phyloP scores from a whole-genome alignment of 1,140 invertebrate species.

The Lysiphlebus fabarum region DNA sequence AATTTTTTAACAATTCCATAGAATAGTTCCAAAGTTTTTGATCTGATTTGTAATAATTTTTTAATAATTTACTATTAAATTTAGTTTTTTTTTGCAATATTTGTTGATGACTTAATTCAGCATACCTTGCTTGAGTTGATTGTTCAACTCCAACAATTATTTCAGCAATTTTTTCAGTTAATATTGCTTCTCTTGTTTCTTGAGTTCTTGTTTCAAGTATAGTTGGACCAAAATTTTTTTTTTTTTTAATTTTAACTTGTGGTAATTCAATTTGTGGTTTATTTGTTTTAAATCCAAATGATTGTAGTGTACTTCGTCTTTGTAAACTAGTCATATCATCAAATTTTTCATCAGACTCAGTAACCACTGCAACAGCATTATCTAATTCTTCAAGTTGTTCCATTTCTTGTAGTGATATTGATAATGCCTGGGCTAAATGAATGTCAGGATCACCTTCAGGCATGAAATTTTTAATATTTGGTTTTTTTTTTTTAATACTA shows the following conservation, averaged over 20 bases:
- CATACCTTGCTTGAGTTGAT: constrained; percentile 33
- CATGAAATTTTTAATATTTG: constrained; percentile 5
- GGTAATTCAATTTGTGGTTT: constrained; percentile 31
- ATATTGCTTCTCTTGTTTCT: constrained; percentile 49
- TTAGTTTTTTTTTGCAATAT: not conserved
- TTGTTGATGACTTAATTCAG: constrained; percentile 4
- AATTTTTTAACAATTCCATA: not conserved
- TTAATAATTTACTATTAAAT: not conserved
- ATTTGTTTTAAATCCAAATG: constrained; percentile 45
- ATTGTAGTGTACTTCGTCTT: constrained; percentile 38
- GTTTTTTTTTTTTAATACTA: constrained; percentile 6
- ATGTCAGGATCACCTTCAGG: constrained; percentile 44
- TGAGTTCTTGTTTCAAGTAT: constrained; percentile 46
- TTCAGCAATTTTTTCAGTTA: constrained; percentile 54
- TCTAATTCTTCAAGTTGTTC: constrained; percentile 43
- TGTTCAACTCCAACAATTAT: constrained; percentile 45
- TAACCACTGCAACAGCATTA: constrained; percentile 32
- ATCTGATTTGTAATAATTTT: not conserved
- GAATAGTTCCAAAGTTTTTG: constrained; percentile 1
- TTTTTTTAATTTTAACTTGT: constrained; percentile 32
- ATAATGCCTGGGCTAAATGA: constrained; percentile 54
- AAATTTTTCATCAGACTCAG: constrained; percentile 13
- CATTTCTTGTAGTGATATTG: constrained; percentile 53
- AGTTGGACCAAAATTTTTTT: constrained; percentile 37
- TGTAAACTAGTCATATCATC: constrained; percentile 19